phyloP scores from a whole-genome alignment of 1,140 invertebrate species.

The Heliothis subflexa region DNA sequence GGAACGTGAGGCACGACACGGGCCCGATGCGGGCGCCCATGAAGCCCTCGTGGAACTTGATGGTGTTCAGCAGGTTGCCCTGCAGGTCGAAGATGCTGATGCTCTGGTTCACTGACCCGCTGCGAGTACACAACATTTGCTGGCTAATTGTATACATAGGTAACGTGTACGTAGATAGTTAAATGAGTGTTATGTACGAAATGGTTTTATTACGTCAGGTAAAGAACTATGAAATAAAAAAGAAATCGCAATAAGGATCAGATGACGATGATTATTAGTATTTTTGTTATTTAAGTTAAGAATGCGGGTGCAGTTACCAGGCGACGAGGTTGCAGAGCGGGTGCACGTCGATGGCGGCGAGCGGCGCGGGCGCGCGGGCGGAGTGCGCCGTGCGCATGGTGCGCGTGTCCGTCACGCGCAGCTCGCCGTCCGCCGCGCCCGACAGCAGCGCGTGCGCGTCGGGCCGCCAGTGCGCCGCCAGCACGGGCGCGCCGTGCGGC shows the following conservation, averaged over 20 bases:
- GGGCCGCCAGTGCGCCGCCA: conserved; percentile 63
- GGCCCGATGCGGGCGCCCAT: conserved; percentile 95
- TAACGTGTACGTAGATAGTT: too few species aligned
- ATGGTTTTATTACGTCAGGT: too few species aligned
- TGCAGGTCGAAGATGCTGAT: conserved; percentile 92
- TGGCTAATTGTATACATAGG: too few species aligned
- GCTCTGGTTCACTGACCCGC: conserved; percentile 93
- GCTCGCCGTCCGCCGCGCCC: conserved; percentile 89
- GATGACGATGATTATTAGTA: too few species aligned
- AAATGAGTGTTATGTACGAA: too few species aligned
- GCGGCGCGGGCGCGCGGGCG: conserved; percentile 89
- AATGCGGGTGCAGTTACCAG: conserved; percentile 90
- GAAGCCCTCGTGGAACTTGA: conserved; percentile 96
- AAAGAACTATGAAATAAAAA: too few species aligned
- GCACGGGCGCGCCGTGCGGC: conserved; percentile 66
- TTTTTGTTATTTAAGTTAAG: too few species aligned
- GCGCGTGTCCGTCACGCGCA: conserved; percentile 93
- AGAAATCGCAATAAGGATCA: too few species aligned
- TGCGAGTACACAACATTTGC: conserved; percentile 71
- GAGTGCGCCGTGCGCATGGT: conserved; percentile 88
- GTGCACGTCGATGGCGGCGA: conserved; percentile 94
- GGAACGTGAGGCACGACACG: conserved; percentile 94
- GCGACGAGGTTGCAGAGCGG: conserved; percentile 92
- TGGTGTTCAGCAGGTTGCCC: conserved; percentile 90
- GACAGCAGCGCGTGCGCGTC: conserved; percentile 67